phyloP scores from a whole-genome alignment of 2,888 invertebrate genomes.

The Lucinisca nassula region DNA sequence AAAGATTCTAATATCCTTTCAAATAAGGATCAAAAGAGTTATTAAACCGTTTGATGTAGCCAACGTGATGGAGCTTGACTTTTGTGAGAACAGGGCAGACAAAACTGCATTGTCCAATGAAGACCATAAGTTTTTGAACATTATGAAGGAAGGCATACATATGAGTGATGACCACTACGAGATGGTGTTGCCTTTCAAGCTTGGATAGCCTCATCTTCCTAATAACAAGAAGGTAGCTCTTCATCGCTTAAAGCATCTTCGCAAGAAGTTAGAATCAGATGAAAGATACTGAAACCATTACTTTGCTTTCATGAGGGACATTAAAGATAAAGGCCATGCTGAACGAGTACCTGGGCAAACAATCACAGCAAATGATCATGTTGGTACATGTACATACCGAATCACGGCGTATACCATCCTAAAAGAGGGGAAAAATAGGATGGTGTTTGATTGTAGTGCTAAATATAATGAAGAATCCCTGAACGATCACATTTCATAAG shows the following conservation, averaged over 20 bases:
- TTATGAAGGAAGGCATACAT: background rate
- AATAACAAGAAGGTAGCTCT: conserved; percentile 12
- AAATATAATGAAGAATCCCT: too few relatives aligned
- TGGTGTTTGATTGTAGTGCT: too few relatives aligned
- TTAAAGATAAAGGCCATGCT: conserved; percentile 17
- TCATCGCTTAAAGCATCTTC: background rate
- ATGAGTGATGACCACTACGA: conserved; percentile 14
- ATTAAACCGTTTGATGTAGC: background rate
- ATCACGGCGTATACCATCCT: too few relatives aligned
- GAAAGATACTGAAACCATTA: background rate
- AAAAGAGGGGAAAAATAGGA: too few relatives aligned
- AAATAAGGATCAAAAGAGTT: conserved; percentile 22
- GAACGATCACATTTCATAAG: too few relatives aligned
- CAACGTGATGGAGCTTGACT: conserved; percentile 8
- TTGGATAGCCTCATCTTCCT: background rate
- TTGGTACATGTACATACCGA: too few relatives aligned
- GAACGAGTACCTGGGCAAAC: background rate
- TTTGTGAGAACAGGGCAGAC: background rate
- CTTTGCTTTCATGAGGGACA: background rate
- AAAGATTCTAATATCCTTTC: background rate
- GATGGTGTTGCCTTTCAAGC: conserved; percentile 24
- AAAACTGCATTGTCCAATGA: background rate
- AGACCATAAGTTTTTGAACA: background rate
- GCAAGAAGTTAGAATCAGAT: background rate
- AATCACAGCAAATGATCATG: background rate